Evolutionary conservation across 2,797 vertebrate genomes (phyloP), one percentile per base, ranked within the genome.

Genomic region (Pipistrellus pygmaeus): DNA sequence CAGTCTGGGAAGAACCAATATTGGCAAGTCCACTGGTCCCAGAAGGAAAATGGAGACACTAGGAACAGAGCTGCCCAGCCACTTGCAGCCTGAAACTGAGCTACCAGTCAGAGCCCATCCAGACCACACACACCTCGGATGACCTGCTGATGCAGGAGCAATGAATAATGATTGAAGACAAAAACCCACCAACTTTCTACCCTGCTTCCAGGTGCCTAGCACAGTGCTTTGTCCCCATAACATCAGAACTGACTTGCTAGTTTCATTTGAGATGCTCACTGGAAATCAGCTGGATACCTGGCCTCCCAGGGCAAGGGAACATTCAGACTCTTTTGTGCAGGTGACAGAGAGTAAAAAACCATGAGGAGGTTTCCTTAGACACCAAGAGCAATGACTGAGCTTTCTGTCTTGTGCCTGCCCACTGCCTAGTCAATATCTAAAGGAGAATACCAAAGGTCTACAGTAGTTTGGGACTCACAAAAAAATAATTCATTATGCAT

Each of bases 401-500:
- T 96, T 85, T 35, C 69, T 77, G 69, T 55, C 62, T 53, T 90
- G 62, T 64, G 76, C 83, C 82, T 98, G 95, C 85, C 93, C 96
- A 55, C 87, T 96, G 53, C 91, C 88, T 64, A 82, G 75, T 82
- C 95, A 89, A 1, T 88, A 81, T 97, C 97, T 94, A 95, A 96
- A 97, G 96, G 98, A 95, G 94, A 98, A 96, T 93, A 95, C 21
- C 6, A 87, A 97, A 97, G 96, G 94, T 96, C 96, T 97, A 53
- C 93, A 90, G 97, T 97, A 98, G 96, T 98, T 98, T 98, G 98
- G 97, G 97, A 98, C 97, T 98, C 97, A 97, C 97, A 98, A 98
- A 98, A 98, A 98, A 98, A 97, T 97, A 97, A 98, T 98, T 98
- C 93, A 98, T 98, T 98, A 98, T 96, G 97, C 97, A 97, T 98